Percentiles rank a stretch among this genome's conserved stretches.
Conservation (phyloP, 1,140 invertebrate species). For the Polypedilum vanderplanki region DNA sequence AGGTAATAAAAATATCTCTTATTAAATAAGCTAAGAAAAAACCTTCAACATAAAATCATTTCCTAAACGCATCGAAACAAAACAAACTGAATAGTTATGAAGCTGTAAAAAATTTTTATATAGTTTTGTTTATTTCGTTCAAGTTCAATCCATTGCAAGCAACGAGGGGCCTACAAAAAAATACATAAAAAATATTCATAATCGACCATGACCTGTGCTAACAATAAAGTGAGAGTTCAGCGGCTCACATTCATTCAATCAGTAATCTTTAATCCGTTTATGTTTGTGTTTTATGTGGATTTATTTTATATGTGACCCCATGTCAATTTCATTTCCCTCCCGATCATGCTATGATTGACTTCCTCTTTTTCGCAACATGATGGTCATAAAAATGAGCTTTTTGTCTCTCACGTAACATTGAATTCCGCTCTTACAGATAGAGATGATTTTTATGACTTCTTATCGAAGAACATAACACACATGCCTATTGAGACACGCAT, state of each 20-base stretch:
- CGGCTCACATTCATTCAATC: neutral
- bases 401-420: neutral
- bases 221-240: neutral
- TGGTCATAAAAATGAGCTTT: neutral
- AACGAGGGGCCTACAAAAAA: neutral
- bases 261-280: slow-evolving; percentile 6
- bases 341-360: neutral
- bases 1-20: too few relatives aligned
- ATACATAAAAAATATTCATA: neutral
- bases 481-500: neutral
- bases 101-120: neutral
- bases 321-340: neutral
- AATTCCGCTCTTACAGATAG: slow-evolving; percentile 28
- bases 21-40: too few relatives aligned
- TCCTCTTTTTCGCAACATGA: neutral
- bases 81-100: neutral
- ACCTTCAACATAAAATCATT: neutral
- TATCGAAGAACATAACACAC: slow-evolving; percentile 1
- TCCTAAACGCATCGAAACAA: neutral
- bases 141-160: neutral
- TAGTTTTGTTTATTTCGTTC: neutral
- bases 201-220: neutral
- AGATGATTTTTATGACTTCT: slow-evolving; percentile 1
- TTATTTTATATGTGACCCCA: neutral
- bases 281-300: neutral